Conservation (phyloP, 2,113 vertebrate species). For the Colistium nudipinnis region DNA sequence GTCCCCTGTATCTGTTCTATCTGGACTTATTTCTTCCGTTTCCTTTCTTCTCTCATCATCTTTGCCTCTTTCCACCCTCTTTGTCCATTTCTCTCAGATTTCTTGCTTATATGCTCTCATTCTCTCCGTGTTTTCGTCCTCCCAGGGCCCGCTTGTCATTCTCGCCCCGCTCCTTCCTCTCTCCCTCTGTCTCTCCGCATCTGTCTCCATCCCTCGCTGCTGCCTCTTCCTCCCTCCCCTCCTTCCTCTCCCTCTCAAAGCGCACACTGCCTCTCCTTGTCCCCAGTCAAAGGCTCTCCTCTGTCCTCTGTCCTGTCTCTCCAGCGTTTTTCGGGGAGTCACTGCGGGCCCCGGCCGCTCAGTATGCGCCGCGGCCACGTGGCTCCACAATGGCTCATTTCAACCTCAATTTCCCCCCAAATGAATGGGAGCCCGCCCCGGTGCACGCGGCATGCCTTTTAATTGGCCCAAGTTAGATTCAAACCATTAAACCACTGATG, state of each 20-base stretch:
- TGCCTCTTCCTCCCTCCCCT: neutral
- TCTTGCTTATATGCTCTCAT: slow-evolving; percentile 32
- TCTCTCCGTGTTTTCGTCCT: slow-evolving; percentile 40
- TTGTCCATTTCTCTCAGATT: slow-evolving; percentile 13
- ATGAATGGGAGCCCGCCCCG: slow-evolving; percentile 77
- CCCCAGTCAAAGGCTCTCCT: slow-evolving; percentile 68
- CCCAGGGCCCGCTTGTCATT: slow-evolving; percentile 61
- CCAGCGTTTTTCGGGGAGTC: slow-evolving; percentile 57
- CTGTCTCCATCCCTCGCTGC: slow-evolving; percentile 50
- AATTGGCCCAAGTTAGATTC: slow-evolving; percentile 82
- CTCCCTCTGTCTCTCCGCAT: slow-evolving; percentile 60
- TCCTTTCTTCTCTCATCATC: slow-evolving; percentile 21
- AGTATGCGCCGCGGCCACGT: slow-evolving; percentile 76
- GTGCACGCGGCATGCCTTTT: slow-evolving; percentile 76
- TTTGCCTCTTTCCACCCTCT: slow-evolving; percentile 3
- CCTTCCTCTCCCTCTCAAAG: too few species aligned
- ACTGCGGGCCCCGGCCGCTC: slow-evolving; percentile 67
- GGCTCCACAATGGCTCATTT: slow-evolving; percentile 82
- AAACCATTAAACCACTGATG: slow-evolving; percentile 84
- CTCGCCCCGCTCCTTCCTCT: slow-evolving; percentile 56
- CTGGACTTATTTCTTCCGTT: too few species aligned
- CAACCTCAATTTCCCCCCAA: slow-evolving; percentile 83
- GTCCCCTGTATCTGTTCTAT: slow-evolving; percentile 4
- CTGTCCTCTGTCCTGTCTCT: slow-evolving; percentile 62
- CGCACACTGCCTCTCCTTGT: too few species aligned